Base-by-base conservation (phyloP, 2,113 vertebrate genomes). In the Epinephelus lanceolatus region DNA sequence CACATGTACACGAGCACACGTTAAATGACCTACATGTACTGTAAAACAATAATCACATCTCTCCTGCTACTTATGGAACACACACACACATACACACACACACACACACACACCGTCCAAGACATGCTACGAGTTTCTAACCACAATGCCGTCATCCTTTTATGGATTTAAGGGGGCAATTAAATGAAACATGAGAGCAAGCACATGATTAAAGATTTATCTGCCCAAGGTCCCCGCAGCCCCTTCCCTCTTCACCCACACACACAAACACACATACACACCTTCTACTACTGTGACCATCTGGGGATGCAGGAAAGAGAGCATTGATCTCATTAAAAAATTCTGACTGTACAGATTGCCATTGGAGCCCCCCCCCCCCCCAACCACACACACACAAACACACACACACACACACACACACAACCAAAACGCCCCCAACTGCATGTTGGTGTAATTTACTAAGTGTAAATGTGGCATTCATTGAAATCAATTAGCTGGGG, bases 171-270 rank as follows among this genome's bases (percentile, higher is more conserved):
- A 56, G 66, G 80, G 76, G 78, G 74, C 86, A 93, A 91, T 92
- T 93, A 92, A 90, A 91, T 67, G 81, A 90, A 90, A 93, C 90
- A 93, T 86, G 89, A 93, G 90, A 80, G 85, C 90, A 89, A 86
- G 87, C 79, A 72, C 81, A 74, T 88, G 87, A 93, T 94, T 94
- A 92, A 94, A 93, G 90, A 92, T 93, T 89, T 93, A 91, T 92
- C 81, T 85, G 73, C 66, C 70, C 74, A 45, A 71, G 71, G 80
- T 87, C 90, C 88, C 77, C 19, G 40, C 40, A 86, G 74, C 68
- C 40, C 49, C 62, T 60, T 81, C 27, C 18, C 53, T 72, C 63
- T 55, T 40, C 76, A 71, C 75, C 17, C 76, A 63, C 86, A 69
- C 83, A 69, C 40, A 66, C 62, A 61, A 49, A 71, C 21, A 49